Base-by-base conservation (phyloP, 2,888 invertebrate genomes). In the Vesta saturnalis region DNA sequence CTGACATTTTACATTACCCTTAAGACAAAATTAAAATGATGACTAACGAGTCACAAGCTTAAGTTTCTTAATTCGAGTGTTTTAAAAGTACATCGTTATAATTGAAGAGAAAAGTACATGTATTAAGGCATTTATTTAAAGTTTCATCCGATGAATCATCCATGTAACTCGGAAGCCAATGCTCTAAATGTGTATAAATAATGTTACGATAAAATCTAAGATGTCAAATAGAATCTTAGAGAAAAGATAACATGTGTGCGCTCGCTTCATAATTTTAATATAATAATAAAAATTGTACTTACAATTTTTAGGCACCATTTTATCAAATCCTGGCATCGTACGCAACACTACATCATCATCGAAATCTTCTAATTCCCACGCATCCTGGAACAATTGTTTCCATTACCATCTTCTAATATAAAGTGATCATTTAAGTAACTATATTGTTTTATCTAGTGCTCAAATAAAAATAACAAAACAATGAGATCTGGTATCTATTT, bases 301-400 rank as follows among this genome's bases (percentile, higher is more conserved):
- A 83, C 83, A 78, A 72, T 77, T 79, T 76, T 76, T 78, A n/a
- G 80, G 81, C 43, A 88, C 84, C 82, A 87, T 87, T 78, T 87
- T 88, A 79, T 91, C 89, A 76, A 90, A 86, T 56, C 90, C 89
- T 21, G 88, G 86, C 82, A 86, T 87, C 70, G 89, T 89, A 73
- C 86, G 86, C 58, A 90, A 81, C 63, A 81, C 80, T 72, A 78
- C 78, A 63, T 77, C 78, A 35, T 74, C 71, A 62, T 74, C n/a
- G n/a, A n/a, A 73, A 15, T 74, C 70, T 23, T 79, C 77, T 67
- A 82, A 71, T 22, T 84, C 82, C 85, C 84, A 85, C 55, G 82
- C 80, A 70, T 82, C 80, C 85, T 85, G 74, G 23, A 81, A 81
- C 1, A 18, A n/a, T n/a, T n/a, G n/a, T n/a, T n/a, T n/a, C n/a